A percentile compares a stretch with the other conserved stretches of the same genome.
Evolutionary conservation across 2,888 invertebrate genomes (phyloP).

Genomic region (Ceraclea dissimilis): DNA sequence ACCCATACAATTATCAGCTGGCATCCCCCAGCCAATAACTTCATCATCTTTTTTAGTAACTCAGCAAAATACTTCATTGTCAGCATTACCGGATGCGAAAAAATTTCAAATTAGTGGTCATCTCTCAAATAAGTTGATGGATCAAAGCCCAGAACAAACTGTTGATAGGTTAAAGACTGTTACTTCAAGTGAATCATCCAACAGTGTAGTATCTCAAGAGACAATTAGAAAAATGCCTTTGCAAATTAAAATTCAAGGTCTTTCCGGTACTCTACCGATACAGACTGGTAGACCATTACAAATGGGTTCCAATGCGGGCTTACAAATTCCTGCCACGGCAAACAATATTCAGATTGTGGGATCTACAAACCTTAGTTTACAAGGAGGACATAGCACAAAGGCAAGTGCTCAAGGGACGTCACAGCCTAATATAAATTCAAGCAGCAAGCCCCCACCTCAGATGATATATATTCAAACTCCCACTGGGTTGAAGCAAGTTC

Average conservation of each 20-base stretch:
- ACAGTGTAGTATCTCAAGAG: not conserved
- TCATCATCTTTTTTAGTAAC: not conserved
- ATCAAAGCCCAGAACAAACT: not conserved
- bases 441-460: constrained; percentile 39
- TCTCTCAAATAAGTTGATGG: not conserved
- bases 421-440: not conserved
- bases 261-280: constrained; percentile 4
- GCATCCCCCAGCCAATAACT: not conserved
- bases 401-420: not conserved
- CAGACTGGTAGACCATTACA: constrained; percentile 36
- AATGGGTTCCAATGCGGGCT: not conserved
- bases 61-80: not conserved
- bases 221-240: not conserved
- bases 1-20: not conserved
- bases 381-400: constrained; percentile 16
- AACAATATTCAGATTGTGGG: constrained; percentile 30
- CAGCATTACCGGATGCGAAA: not conserved
- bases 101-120: not conserved
- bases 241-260: constrained; percentile 31
- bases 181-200: not conserved
- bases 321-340: constrained; percentile 32
- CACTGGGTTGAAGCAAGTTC: constrained; percentile 43
- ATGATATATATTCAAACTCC: constrained; percentile 55
- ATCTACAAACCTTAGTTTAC: no score
- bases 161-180: not conserved